These are phyloP conservation scores for Schizothorax lantsangensis DNA, from an alignment of 2,797 vertebrate genomes.

Conservation along the genomic window DNA sequence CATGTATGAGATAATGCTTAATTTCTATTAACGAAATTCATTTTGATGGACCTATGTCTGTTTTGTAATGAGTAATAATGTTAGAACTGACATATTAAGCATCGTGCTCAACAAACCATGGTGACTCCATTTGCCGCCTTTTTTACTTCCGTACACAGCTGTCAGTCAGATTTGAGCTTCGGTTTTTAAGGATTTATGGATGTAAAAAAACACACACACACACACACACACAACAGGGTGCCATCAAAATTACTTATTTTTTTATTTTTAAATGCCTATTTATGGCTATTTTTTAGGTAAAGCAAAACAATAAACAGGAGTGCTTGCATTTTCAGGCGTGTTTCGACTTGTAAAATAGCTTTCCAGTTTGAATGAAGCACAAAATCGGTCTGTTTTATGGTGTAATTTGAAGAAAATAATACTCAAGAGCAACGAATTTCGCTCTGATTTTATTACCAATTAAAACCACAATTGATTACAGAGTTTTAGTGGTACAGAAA, in stretches of 20 bases:
- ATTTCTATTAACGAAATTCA: neutral
- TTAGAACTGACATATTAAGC: neutral
- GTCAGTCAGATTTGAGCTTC: neutral
- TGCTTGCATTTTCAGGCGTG: slow-evolving; percentile 33
- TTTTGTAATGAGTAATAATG: neutral
- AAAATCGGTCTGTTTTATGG: slow-evolving; percentile 11
- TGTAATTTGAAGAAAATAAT: neutral
- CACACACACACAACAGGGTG: too few relatives aligned
- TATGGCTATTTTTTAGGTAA: neutral
- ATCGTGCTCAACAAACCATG: slow-evolving; percentile 8
- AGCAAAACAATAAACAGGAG: neutral
- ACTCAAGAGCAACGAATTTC: slow-evolving; percentile 3
- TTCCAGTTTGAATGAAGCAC: slow-evolving; percentile 8
- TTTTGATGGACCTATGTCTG: neutral
- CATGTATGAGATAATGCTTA: neutral
- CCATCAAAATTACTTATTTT: neutral
- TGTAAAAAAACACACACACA: neutral
- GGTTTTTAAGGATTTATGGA: neutral
- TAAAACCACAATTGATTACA: slow-evolving; percentile 10
- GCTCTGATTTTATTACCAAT: slow-evolving; percentile 15
- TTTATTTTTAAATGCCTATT: neutral
- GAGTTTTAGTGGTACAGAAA: neutral
- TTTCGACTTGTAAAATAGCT: slow-evolving; percentile 35
- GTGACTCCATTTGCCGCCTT: slow-evolving; percentile 49
- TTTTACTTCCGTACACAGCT: slow-evolving; percentile 53